These are phyloP conservation scores for Cyclopterus lumpus DNA, from an alignment of 2,797 vertebrate genomes.

Conservation along the genomic window DNA sequence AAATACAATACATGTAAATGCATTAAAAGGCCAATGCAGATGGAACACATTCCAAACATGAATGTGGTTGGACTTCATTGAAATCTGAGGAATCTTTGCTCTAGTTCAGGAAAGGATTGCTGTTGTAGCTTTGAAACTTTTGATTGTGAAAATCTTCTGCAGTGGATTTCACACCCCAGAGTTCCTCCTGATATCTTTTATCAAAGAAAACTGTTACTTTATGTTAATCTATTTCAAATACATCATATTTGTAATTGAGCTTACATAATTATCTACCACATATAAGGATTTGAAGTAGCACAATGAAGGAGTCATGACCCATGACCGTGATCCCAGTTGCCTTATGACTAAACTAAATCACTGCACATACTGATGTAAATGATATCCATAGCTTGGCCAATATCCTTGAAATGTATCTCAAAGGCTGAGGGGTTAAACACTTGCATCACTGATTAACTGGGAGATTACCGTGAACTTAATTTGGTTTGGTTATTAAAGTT, in stretches of 20 bases:
- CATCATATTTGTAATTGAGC: no score
- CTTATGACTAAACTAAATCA: slow-evolving; percentile 15
- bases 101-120: neutral
- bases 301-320: neutral
- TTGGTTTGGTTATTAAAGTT: slow-evolving; percentile 27
- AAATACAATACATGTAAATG: neutral
- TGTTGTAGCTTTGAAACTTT: neutral
- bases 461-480: slow-evolving; percentile 11
- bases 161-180: neutral
- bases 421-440: slow-evolving; percentile 18
- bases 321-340: slow-evolving; percentile 9
- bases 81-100: neutral
- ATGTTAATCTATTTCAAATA: no score
- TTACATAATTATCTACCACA: neutral
- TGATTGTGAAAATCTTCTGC: neutral
- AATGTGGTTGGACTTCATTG: neutral
- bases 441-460: slow-evolving; percentile 29
- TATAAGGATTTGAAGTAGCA: neutral
- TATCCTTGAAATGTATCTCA: slow-evolving; percentile 36
- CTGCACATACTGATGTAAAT: neutral
- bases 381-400: neutral
- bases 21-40: neutral
- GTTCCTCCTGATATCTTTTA: neutral
- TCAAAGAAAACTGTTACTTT: no score
- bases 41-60: neutral